phyloP scores from a whole-genome alignment of 2,888 invertebrate genomes.

The Cyaniris semiargus region DNA sequence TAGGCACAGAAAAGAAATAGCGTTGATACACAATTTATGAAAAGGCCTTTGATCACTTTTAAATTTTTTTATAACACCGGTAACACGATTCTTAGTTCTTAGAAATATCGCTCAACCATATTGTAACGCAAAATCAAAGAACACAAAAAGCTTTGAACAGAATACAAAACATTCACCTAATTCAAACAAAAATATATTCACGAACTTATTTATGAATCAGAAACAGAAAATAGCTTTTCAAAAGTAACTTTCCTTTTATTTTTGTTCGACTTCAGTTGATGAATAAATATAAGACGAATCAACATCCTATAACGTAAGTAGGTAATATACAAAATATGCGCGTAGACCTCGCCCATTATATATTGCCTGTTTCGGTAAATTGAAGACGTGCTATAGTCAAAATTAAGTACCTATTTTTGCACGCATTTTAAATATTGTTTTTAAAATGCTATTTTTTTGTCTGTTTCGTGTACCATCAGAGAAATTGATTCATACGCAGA shows the following conservation, averaged over 20 bases:
- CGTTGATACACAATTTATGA: neutral
- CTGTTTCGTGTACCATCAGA: too few relatives aligned
- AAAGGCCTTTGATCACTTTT: too few relatives aligned
- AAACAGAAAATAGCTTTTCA: conserved; percentile 1
- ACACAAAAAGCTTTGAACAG: neutral
- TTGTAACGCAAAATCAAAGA: neutral
- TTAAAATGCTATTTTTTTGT: too few relatives aligned
- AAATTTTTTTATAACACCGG: neutral
- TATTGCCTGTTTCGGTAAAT: too few relatives aligned
- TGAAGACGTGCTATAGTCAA: too few relatives aligned
- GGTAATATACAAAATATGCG: too few relatives aligned
- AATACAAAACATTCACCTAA: neutral
- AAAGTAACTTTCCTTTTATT: conserved; percentile 11
- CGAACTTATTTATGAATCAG: neutral
- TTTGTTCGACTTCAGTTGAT: conserved; percentile 1
- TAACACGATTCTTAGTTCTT: neutral
- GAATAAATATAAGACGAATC: conserved; percentile 2
- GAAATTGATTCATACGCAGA: too few relatives aligned
- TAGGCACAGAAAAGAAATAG: neutral
- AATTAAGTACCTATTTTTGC: too few relatives aligned
- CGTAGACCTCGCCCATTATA: too few relatives aligned
- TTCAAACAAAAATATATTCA: neutral
- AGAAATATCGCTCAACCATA: neutral
- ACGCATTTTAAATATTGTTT: too few relatives aligned
- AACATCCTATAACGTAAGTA: neutral